Evolutionary conservation across 1,140 invertebrate species (phyloP), one percentile per base, ranked within the genome.

Genomic region (Scaptomyza pallida): DNA sequence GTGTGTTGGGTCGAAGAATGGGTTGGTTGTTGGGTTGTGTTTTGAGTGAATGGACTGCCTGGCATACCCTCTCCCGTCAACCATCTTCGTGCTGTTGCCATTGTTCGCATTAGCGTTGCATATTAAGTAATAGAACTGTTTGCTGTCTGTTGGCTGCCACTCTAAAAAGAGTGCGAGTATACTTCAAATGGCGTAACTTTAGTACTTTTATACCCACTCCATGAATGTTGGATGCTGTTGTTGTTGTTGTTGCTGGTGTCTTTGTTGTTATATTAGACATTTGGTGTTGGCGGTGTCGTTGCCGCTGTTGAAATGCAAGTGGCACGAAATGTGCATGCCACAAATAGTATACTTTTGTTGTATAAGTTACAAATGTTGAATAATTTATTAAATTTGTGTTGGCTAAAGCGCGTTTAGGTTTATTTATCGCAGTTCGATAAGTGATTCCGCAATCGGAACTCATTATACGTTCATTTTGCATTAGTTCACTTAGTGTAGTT

Each of bases 61-160:
- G 17, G 61, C 40, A 30, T 17, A 33, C 6, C 26, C 15, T 19
- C 41, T 57, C 43, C 43, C n/a, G 37, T 41, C 67, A 43, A 68
- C 71, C 71, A 59, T 75, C 64, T 77, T 83, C 76, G 75, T 85
- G 68, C 67, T 62, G 68, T 62, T 62, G 80, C 59, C 72, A 76
- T 86, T 86, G 81, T 81, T 85, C 77, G 81, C 80, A 86, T 86
- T 85, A 85, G 73, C 65, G 73, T 70, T 67, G 80, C 73, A 80
- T 85, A 85, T 85, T 85, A 85, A 85, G 81, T 85, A 85, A 85
- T 86, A 85, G 80, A 85, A 85, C 80, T 85, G 80, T 88, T 85
- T 86, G 76, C 71, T 67, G 60, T 72, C 44, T 69, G 30, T 19
- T n/a, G n/a, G 33, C 21, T 77, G 59, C 47, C 73, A 69, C 41